Conservation (phyloP, 2,113 vertebrate genomes). For the Cephalophus harveyi region DNA sequence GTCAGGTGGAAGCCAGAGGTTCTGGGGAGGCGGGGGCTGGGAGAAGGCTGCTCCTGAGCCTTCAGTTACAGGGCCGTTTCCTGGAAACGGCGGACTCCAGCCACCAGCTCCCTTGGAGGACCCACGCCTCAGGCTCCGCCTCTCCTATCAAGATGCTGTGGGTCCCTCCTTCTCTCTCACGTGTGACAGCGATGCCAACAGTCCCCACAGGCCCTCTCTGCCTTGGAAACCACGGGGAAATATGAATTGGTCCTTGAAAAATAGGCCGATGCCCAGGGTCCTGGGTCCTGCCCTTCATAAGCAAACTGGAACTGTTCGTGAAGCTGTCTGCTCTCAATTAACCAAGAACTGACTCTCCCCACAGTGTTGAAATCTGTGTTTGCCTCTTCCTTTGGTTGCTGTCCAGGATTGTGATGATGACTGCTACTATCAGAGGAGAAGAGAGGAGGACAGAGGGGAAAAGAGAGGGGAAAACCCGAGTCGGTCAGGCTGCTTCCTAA, state of each 20-base stretch:
- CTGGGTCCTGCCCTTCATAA: not conserved
- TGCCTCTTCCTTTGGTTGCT: not conserved
- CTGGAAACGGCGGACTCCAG: not conserved
- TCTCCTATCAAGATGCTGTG: not conserved
- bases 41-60: not conserved
- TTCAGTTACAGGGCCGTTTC: not conserved
- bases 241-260: not conserved
- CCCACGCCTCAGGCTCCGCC: fast-evolving
- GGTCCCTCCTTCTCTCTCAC: not conserved
- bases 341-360: not conserved
- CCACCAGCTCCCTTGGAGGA: not conserved
- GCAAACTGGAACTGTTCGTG: fast-evolving
- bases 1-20: slow-evolving; percentile 52
- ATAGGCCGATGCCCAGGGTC: not conserved
- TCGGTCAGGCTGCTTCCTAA: not conserved
- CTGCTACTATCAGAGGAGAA: not conserved
- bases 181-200: not conserved
- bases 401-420: not conserved
- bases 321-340: not conserved
- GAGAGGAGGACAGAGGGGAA: not conserved
- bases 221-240: not conserved
- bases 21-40: not conserved
- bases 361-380: not conserved
- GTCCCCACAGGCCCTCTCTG: not conserved
- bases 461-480: not conserved